Evolutionary conservation across 1,140 invertebrate species (phyloP), one percentile per base, ranked within the genome.

Genomic region (Ceratosolen fusciceps): DNA sequence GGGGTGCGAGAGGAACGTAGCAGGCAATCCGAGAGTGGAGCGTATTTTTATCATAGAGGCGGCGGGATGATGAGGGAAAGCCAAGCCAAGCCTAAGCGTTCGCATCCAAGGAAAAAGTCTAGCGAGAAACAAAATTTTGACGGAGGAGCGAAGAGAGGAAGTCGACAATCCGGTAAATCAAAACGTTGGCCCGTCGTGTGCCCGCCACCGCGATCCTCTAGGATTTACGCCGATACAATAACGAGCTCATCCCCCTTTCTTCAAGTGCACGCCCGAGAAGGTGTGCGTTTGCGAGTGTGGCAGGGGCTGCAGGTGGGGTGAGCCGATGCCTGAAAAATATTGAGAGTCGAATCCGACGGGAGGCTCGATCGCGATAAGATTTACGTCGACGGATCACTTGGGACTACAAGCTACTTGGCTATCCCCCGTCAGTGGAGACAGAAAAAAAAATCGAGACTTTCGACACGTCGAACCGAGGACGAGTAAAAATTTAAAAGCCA

Each of bases 161-260:
- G 5, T 56, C 54, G 58, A 8, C 7, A 62, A 29, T 52, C 62
- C 82, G n/a, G n/a, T 83, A 82, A 83, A 82, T 83, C 81, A 79
- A 84, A 81, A 79, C 67, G 43, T 7, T 31, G 39, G 34, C 34
- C n/a, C n/a, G n/a, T n/a, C 29, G 31, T n/a, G 29, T 29, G 79
- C 24, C 49, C 67, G 81, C 84, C 83, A 83, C 83, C 82, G 83
- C 80, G 83, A 85, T 83, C 80, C 82, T 82, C 78, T 83, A 84
- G 81, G 81, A 82, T 84, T 85, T 56, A 82, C 80, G 83, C 83
- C 83, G 83, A 82, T 82, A 83, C 83, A 85, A 85, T 83, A 82
- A 82, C 80, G 21, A 52, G 49, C 10, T 2, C 12, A 12, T 58
- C 26, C 8, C 24, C 8, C 5, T 56, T 56, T 7, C 56, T 2